Evolutionary conservation across 2,113 vertebrate species (phyloP), one percentile per base, ranked within the genome.

Genomic region (Rhinoderma darwinii): DNA sequence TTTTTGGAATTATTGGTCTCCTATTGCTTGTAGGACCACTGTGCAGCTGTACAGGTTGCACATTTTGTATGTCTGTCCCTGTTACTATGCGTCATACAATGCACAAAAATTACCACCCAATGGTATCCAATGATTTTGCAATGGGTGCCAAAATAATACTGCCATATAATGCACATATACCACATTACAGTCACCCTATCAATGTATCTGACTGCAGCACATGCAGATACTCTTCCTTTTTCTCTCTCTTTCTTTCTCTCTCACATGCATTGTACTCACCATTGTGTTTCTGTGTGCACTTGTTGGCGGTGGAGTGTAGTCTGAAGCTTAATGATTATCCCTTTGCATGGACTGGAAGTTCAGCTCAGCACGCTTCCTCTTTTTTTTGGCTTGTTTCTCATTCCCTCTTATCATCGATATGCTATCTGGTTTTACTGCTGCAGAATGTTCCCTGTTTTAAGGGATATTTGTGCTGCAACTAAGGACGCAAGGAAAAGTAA

Each of bases 201-300:
- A 9, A 8, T 44, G 8, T 10, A 10, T 44, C 43, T 47, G 44
- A 47, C 9, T 47, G 44, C 56, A 61, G 6, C n/a, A 63, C 11
- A 63, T 63, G 2, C 54, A 8, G 1, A 63, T 4, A 30, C 5
- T n/a, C n/a, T n/a, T n/a, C n/a, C n/a, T n/a, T n/a, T 15, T 30
- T 15, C 61, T 30, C 9, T 61, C 25, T 11, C 25, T 27, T 27
- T 61, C 9, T 10, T 0, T 61, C 1, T 10, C 3, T 17, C 12
- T 32, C 15, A 66, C 68, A 44, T 44, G 74, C 27, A 15, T 10
- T 83, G 51, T 78, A 90, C 92, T 91, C 90, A 92, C 92, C 91
- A 91, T 92, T 1, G 35, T 83, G 47, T 0, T 0, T 0, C 2
- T 32, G 50, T 11, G 87, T 30, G 74, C 8, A 39, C 51, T 80